Conservation (phyloP, 2,888 invertebrate genomes). For the Rapana venosa region DNA sequence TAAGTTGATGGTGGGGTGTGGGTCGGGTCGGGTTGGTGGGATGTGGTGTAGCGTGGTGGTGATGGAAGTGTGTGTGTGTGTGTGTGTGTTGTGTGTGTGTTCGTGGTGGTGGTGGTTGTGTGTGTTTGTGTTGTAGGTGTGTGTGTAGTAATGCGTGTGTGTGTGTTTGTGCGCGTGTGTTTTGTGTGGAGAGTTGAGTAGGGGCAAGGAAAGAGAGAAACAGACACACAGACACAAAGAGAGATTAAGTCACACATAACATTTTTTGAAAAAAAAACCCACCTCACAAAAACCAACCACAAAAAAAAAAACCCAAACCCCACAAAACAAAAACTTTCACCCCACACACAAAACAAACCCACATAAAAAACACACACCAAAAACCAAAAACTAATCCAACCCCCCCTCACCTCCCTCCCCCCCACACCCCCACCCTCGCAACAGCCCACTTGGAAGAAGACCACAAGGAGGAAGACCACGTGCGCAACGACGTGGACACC, state of each 20-base stretch:
- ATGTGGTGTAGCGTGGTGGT: too few relatives aligned
- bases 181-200: too few relatives aligned
- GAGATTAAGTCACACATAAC: not conserved
- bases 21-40: too few relatives aligned
- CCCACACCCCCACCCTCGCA: not conserved
- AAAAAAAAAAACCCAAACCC: too few relatives aligned
- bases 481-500: conserved; percentile 48
- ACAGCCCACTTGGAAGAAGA: conserved; percentile 16
- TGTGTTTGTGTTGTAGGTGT: not conserved
- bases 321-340: too few relatives aligned
- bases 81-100: not conserved
- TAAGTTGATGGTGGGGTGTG: too few relatives aligned
- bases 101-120: not conserved
- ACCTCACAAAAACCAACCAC: too few relatives aligned
- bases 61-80: not conserved
- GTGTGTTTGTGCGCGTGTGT: not conserved
- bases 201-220: not conserved
- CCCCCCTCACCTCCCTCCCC: not conserved
- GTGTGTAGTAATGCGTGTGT: not conserved
- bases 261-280: not conserved
- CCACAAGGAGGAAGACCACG: not conserved
- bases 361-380: not conserved
- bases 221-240: not conserved
- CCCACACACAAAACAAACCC: not conserved
- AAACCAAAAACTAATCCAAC: not conserved